phyloP scores from a whole-genome alignment of 2,888 invertebrate species.

The Morpho deidamia region DNA sequence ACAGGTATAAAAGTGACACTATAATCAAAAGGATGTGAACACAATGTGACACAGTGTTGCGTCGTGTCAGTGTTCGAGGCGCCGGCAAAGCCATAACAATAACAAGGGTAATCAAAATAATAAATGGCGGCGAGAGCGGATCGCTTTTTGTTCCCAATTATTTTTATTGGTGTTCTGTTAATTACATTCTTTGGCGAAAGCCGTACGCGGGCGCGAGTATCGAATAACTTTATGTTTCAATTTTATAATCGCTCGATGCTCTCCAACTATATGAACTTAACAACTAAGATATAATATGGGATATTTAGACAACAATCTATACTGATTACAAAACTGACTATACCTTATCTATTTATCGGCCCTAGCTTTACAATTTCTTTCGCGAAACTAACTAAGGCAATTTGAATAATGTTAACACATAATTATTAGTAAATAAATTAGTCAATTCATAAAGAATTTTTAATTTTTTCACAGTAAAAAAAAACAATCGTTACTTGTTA shows the following conservation, averaged over 20 bases:
- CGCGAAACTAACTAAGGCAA: too few species aligned
- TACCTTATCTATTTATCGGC: too few species aligned
- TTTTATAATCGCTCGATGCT: slow-evolving; percentile 20
- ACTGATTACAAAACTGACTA: too few species aligned
- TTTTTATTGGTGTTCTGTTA: slow-evolving; percentile 71
- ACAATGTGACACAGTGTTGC: slow-evolving; percentile 16
- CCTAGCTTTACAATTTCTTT: too few species aligned
- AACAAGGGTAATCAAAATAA: slow-evolving; percentile 70
- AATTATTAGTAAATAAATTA: too few species aligned
- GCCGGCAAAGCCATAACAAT: slow-evolving; percentile 49
- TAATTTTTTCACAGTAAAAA: too few species aligned
- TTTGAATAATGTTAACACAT: too few species aligned
- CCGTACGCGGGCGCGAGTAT: slow-evolving; percentile 39
- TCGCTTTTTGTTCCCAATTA: slow-evolving; percentile 68
- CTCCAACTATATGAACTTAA: not conserved
- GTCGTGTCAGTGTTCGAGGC: slow-evolving; percentile 22
- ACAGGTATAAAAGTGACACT: not conserved
- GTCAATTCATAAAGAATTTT: too few species aligned
- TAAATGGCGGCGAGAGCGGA: slow-evolving; percentile 60
- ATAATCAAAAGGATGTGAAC: not conserved
- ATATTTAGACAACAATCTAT: too few species aligned
- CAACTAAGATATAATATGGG: too few species aligned
- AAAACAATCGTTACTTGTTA: too few species aligned
- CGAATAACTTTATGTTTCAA: slow-evolving; percentile 31
- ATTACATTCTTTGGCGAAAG: slow-evolving; percentile 66